phyloP scores from a whole-genome alignment of 1,140 invertebrate genomes.

The Coelopa frigida region DNA sequence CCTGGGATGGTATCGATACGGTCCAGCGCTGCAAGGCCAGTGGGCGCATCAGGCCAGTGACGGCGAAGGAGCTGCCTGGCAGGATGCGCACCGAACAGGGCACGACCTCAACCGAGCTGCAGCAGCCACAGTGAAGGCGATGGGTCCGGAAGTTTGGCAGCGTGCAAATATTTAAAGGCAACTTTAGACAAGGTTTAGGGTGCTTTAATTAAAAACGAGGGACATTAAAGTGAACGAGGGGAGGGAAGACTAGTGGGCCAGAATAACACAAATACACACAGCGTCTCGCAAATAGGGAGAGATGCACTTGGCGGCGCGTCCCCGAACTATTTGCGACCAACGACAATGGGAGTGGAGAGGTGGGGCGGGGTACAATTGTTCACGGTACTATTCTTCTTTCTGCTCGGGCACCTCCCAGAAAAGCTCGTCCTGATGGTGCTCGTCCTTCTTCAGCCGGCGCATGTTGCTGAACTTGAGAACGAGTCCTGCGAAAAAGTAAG shows the following conservation, averaged over 20 bases:
- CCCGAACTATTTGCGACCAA: no score
- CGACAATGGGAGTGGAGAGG: no score
- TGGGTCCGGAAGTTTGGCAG: conserved; percentile 18
- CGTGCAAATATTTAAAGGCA: conserved; percentile 8
- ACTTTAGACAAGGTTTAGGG: not conserved
- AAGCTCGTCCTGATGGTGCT: conserved; percentile 51
- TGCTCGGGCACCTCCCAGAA: conserved; percentile 50
- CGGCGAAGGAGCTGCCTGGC: no score
- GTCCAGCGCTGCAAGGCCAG: no score
- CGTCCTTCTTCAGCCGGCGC: conserved; percentile 46
- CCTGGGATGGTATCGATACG: no score
- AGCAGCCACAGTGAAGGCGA: conserved; percentile 9
- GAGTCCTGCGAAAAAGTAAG: conserved; percentile 48
- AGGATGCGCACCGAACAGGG: no score
- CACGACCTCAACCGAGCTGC: no score
- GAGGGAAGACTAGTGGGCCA: no score
- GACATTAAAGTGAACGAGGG: no score
- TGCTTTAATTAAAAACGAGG: no score
- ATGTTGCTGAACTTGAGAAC: conserved; percentile 45
- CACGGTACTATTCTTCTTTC: conserved; percentile 42
- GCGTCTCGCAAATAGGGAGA: conserved; percentile 9
- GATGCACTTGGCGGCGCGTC: no score
- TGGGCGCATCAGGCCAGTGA: no score
- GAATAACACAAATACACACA: conserved; percentile 5
- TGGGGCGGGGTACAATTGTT: conserved; percentile 15